Conservation (phyloP, 2,797 vertebrate genomes). For the Lepilemur ruficaudatus region DNA sequence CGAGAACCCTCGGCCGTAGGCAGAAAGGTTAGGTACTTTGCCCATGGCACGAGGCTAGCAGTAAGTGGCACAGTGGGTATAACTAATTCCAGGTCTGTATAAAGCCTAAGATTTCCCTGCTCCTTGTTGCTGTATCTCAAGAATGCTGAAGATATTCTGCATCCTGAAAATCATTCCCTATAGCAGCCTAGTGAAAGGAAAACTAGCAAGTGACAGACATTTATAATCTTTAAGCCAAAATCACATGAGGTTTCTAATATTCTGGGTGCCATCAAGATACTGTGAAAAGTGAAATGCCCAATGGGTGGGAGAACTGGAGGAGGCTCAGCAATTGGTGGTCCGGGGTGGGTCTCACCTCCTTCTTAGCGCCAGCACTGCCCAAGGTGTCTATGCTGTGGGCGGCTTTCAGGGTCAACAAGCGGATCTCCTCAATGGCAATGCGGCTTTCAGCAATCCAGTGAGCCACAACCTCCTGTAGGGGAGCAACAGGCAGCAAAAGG, state of each 20-base stretch:
- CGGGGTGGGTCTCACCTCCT: conserved; percentile 86
- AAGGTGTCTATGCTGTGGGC: conserved; percentile 88
- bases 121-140: neutral
- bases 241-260: neutral
- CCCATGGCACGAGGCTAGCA: neutral
- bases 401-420: conserved; percentile 90
- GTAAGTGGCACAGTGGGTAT: neutral
- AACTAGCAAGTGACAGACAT: neutral
- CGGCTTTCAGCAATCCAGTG: conserved; percentile 96
- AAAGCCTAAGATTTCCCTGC: neutral
- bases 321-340: no score
- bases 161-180: neutral
- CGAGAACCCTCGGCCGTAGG: neutral
- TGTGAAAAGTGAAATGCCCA: neutral
- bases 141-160: neutral
- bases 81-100: neutral
- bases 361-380: conserved; percentile 89
- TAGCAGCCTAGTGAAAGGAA: neutral
- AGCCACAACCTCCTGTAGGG: conserved; percentile 91
- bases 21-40: neutral
- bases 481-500: neutral
- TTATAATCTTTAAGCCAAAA: neutral
- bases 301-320: neutral
- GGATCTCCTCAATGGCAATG: conserved; percentile 92
- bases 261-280: neutral